Conservation (phyloP, 2,797 vertebrate genomes). For the Acropternis orthonyx region DNA sequence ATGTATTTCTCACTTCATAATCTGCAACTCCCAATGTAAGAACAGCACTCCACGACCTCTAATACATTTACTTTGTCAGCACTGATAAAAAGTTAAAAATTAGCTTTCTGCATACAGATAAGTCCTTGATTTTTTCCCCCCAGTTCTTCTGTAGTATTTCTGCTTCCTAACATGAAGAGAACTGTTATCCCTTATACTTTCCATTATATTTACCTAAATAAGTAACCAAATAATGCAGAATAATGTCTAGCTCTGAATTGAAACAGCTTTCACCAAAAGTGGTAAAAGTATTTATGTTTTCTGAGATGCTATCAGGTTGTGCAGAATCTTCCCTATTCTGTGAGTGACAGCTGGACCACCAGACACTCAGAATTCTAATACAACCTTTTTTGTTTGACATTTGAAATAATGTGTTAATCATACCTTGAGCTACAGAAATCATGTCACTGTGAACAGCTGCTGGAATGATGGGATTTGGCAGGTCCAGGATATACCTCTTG, state of each 20-base stretch:
- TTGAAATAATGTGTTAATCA: not conserved
- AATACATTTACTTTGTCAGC: constrained; percentile 61
- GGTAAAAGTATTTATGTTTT: not conserved
- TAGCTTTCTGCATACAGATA: constrained; percentile 60
- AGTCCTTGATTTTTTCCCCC: constrained; percentile 52
- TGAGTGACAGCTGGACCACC: not conserved
- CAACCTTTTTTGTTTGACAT: not conserved
- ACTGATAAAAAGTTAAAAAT: constrained; percentile 74
- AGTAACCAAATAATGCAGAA: not conserved
- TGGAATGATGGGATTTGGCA: constrained; percentile 92
- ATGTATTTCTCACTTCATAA: constrained; percentile 36
- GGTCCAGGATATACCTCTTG: constrained; percentile 89
- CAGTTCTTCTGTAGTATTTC: constrained; percentile 2
- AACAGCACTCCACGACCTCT: constrained; percentile 54
- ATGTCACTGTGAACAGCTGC: constrained; percentile 84
- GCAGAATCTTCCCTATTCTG: not conserved
- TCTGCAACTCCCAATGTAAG: not conserved
- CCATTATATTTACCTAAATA: not conserved
- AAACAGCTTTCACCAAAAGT: not conserved
- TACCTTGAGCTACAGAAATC: constrained; percentile 90
- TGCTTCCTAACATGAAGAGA: not conserved
- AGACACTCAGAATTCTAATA: not conserved
- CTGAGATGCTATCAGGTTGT: not conserved
- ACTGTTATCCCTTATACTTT: not conserved
- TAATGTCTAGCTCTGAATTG: not conserved